These are phyloP conservation scores for Kryptopterus vitreolus DNA, from an alignment of 2,797 vertebrate species.

Conservation along the genomic window DNA sequence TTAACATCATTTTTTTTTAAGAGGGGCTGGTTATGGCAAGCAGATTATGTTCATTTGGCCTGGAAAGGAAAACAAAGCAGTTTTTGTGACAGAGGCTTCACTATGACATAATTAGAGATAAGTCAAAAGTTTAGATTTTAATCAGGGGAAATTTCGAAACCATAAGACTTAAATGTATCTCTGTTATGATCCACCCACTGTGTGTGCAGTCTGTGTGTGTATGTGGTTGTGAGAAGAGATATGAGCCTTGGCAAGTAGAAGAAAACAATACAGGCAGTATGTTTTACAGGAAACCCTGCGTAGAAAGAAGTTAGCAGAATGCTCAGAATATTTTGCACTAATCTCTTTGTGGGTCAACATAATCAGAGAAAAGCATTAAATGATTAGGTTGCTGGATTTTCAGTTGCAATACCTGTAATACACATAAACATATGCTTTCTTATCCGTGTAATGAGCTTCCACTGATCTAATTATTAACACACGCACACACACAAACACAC, in stretches of 20 bases:
- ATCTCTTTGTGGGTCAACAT: not conserved
- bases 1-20: conserved; percentile 26
- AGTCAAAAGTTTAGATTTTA: conserved; percentile 34
- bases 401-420: not conserved
- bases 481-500: not conserved
- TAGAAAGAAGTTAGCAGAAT: not conserved
- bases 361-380: not conserved
- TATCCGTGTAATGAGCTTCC: not conserved
- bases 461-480: not conserved
- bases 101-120: conserved; percentile 44
- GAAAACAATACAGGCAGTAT: not conserved
- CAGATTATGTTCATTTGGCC: conserved; percentile 48
- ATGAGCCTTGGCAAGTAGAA: not conserved
- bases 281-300: not conserved
- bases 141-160: conserved; percentile 44
- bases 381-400: not conserved
- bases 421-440: not conserved
- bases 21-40: conserved; percentile 39
- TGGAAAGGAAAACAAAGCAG: conserved; percentile 43
- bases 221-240: not conserved
- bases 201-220: conserved; percentile 3
- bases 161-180: conserved; percentile 24
- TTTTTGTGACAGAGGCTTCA: conserved; percentile 41
- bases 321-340: not conserved
- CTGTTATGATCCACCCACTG: not conserved